Percentiles rank a stretch among this genome's conserved stretches.
phyloP scores from a whole-genome alignment of 2,113 vertebrate genomes.

The Pelobates fuscus region DNA sequence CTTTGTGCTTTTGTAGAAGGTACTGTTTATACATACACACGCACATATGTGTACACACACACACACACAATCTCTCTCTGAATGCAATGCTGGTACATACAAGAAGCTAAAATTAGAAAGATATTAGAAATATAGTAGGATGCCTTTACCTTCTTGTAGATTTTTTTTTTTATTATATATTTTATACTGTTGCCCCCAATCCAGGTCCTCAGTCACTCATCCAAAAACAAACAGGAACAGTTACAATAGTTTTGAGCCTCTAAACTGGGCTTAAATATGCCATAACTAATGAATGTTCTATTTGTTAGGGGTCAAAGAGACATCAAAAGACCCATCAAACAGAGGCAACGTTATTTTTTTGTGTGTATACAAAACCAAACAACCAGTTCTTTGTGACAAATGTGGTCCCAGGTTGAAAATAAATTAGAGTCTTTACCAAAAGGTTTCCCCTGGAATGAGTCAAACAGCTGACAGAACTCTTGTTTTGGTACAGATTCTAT shows the following conservation, averaged over 20 bases:
- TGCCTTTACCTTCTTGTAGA: conserved; percentile 1
- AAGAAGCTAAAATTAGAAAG: background rate
- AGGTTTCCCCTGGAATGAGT: conserved; percentile 7
- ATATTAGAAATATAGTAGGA: conserved; percentile 26
- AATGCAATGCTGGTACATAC: background rate
- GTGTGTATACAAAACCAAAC: too few species aligned
- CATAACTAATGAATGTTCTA: background rate
- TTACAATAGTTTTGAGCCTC: background rate
- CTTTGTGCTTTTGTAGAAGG: too few species aligned
- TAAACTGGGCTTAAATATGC: background rate
- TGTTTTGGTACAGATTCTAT: background rate
- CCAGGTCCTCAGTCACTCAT: conserved; percentile 42
- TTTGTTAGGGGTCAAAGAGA: conserved; percentile 30
- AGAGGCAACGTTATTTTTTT: conserved; percentile 11
- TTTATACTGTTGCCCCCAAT: conserved; percentile 17
- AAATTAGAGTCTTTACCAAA: conserved; percentile 9
- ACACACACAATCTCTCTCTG: background rate
- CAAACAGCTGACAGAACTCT: conserved; percentile 15
- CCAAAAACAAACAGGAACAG: conserved; percentile 11
- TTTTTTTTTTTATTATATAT: conserved; percentile 1
- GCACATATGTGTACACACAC: conserved; percentile 26
- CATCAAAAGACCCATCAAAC: conserved; percentile 44
- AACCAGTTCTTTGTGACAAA: conserved; percentile 1
- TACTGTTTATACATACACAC: conserved; percentile 13
- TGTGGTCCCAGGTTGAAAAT: conserved; percentile 15